phyloP scores from a whole-genome alignment of 2,888 invertebrate genomes.

The Chironomus riparius region DNA sequence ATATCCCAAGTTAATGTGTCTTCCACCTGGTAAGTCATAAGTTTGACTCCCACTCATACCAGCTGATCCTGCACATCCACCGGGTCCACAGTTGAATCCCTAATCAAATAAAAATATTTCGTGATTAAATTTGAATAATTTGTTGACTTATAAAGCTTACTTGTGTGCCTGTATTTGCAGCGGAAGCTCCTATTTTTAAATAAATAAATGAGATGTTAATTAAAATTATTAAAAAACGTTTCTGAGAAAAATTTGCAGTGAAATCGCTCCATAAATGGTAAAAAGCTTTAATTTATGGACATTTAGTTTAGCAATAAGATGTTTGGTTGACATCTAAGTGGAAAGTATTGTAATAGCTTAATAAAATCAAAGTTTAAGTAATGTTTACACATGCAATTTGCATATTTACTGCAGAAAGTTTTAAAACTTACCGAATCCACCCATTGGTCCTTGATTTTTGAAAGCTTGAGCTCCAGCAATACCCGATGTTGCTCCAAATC shows the following conservation, averaged over 20 bases:
- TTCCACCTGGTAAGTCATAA: slow-evolving; percentile 40
- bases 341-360: too few relatives aligned
- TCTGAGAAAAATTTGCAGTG: too few relatives aligned
- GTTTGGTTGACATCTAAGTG: too few relatives aligned
- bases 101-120: not conserved
- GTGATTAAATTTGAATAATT: too few relatives aligned
- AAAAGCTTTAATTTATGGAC: too few relatives aligned
- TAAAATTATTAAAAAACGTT: too few relatives aligned
- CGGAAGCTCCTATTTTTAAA: slow-evolving; percentile 33
- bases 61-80: slow-evolving; percentile 31
- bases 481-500: not conserved
- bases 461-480: slow-evolving; percentile 36
- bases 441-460: slow-evolving; percentile 35
- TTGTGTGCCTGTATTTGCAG: slow-evolving; percentile 39
- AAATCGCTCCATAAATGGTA: too few relatives aligned
- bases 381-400: not conserved
- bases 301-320: too few relatives aligned
- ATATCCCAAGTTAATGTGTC: slow-evolving; percentile 34
- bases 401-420: not conserved
- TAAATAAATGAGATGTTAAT: too few relatives aligned
- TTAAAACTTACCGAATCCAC: slow-evolving; percentile 35
- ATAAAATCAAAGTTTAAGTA: not conserved
- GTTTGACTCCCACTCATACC: slow-evolving; percentile 40
- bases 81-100: not conserved
- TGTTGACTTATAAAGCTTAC: too few relatives aligned